Evolutionary conservation across 1,140 invertebrate genomes (phyloP), one percentile per base, ranked within the genome.

Genomic region (Palaemon carinicauda): DNA sequence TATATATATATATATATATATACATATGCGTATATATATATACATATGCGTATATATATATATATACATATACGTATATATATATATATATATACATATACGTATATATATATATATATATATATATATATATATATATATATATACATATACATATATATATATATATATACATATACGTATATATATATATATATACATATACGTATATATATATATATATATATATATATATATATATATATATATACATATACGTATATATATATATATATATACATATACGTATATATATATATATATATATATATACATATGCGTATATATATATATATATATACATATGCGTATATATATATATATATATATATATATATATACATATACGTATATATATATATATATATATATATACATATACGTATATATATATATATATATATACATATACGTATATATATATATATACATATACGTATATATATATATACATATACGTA

Each of bases 341-440:
- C 27, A 52, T 77, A 50, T 77, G 27, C 51, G 21, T 77, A 77
- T 77, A 52, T 77, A n/a, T 77, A 77, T 77, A 50, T 77, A n/a
- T 77, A 77, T 77, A n/a, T 77, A 52, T 77, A 52, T 77, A 77
- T 77, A 52, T 77, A 77, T 33, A 74, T 29, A 74, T 71, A 71
- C 27, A 71, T 71, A 71, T 71, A 71, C 27, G 27, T 71, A 71
- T 71, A 17, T 19, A 17, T n/a, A 24, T 73, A 29, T 24, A 4
- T 2, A 27, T 73, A 24, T 1, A n/a, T n/a, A n/a, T n/a, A n/a
- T n/a, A n/a, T n/a, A n/a, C n/a, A n/a, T n/a, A n/a, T n/a, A n/a
- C n/a, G n/a, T n/a, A 24, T 5, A 50, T 15, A 50, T 15, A 24
- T n/a, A 24, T 15, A 51, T 51, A 19, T 77, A 14, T 77, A 24